A percentile compares a stretch with the other conserved stretches of the same genome.
Conservation (phyloP, 2,113 vertebrate species). For the Pantherophis guttatus region DNA sequence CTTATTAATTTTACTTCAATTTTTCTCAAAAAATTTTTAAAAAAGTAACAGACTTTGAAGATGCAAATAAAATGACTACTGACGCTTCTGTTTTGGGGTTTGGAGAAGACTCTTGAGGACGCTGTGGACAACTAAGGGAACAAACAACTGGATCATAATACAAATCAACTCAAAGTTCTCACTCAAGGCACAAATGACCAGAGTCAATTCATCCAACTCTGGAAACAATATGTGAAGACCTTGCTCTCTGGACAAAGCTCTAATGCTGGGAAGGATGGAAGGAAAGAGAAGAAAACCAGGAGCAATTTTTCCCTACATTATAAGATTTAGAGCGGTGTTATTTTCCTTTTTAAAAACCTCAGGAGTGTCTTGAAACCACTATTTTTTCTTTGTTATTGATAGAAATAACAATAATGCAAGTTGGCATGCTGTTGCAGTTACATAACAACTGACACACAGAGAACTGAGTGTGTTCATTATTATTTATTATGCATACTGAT, state of each 20-base stretch:
- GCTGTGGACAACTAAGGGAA: neutral
- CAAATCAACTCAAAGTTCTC: neutral
- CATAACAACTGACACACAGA: neutral
- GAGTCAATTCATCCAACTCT: neutral
- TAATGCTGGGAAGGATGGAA: neutral
- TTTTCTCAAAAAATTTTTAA: neutral
- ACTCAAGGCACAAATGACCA: neutral
- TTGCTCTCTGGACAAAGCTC: neutral
- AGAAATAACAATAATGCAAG: neutral
- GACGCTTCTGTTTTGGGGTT: neutral
- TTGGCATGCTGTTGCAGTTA: neutral
- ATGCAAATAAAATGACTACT: neutral
- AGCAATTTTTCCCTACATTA: neutral
- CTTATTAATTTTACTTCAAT: neutral
- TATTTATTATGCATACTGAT: neutral
- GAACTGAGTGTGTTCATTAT: neutral
- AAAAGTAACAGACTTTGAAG: neutral
- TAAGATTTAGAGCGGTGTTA: neutral
- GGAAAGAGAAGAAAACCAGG: neutral
- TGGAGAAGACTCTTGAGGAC: neutral
- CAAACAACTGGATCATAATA: neutral
- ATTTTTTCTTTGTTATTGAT: neutral
- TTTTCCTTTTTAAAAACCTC: neutral
- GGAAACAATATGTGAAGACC: neutral
- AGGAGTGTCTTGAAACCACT: neutral